Base-by-base conservation (phyloP, 2,888 invertebrate species). In the Trichogramma dendrolimi region DNA sequence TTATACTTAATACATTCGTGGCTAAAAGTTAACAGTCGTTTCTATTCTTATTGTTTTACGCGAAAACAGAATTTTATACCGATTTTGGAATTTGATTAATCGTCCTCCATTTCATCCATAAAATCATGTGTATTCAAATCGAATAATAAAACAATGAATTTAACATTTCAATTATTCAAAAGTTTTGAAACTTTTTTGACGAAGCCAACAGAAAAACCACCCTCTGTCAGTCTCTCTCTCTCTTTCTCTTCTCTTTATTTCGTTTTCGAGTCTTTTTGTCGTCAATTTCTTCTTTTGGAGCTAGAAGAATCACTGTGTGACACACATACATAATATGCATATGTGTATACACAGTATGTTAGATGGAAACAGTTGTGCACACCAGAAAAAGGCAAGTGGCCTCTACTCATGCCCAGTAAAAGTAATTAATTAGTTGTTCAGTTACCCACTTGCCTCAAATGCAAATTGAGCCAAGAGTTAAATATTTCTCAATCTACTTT, bases 371-470 rank as follows among this genome's bases (percentile, higher is more conserved):
- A 14, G 5, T 14, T 14, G 48, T 48, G 11, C 11, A 14, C n/a
- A 6, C 10, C 5, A 6, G 27, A 11, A 5, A 7, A 48, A 48
- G 11, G 27, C 11, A 14, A 11, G 48, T 14, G 27, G 48, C 0
- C 38, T 10, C 46, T 27, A 44, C 10, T 8, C 46, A 41, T 7
- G 6, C 5, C 38, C 49, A 14, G 43, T 50, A 44, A 50, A 60
- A 55, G 44, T 60, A 60, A 60, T 60, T 60, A 60, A 60, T 60
- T 50, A 44, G 44, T 55, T 55, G 50, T 60, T 50, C 50, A 49
- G 5, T 42, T 11, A 11, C 38, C 27, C 8, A n/a, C 46, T n/a
- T 39, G n/a, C 27, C 6, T 39, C 48, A 10, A 46, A 58, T 58
- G 51, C 10, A 52, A 58, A 58, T 51, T 8, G 42, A 59, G 40